A percentile compares a stretch with the other conserved stretches of the same genome.
Evolutionary conservation across 2,888 invertebrate genomes (phyloP).

Genomic region (Ichneumoninae sp.): DNA sequence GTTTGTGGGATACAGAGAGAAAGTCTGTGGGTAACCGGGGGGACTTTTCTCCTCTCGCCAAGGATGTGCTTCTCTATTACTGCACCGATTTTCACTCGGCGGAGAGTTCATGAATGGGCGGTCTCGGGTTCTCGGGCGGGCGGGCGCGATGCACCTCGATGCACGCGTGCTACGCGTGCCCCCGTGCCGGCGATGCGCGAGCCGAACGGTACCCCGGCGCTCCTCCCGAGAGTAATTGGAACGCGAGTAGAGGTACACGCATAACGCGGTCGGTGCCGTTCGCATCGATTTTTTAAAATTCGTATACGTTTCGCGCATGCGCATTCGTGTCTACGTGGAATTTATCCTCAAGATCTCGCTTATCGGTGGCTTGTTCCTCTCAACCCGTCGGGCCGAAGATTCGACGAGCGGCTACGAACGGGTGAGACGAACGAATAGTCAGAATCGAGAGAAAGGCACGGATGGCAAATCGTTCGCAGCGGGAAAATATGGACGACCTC

Average conservation of each 20-base stretch:
- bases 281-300: not conserved
- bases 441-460: constrained; percentile 49
- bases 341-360: not conserved
- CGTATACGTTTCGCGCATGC: not conserved
- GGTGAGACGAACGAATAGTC: constrained; percentile 39
- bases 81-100: constrained; percentile 45
- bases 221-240: constrained; percentile 67
- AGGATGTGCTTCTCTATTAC: constrained; percentile 29
- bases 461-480: constrained; percentile 75
- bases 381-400: too few species aligned
- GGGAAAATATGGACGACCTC: constrained; percentile 69
- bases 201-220: constrained; percentile 58
- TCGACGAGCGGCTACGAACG: too few species aligned
- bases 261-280: constrained; percentile 38
- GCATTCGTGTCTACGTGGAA: constrained; percentile 18
- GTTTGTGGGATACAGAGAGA: not conserved
- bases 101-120: constrained; percentile 55
- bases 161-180: constrained; percentile 62
- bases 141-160: constrained; percentile 47
- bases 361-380: not conserved
- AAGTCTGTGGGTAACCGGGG: not conserved
- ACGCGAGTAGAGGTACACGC: constrained; percentile 63
- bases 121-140: constrained; percentile 32
- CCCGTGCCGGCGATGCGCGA: constrained; percentile 45
- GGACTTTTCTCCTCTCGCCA: constrained; percentile 1